Percentiles rank a stretch among this genome's conserved stretches.
These are phyloP conservation scores for Disparrhopalites patrizii DNA, from an alignment of 2,888 invertebrate species.

Conservation along the genomic window DNA sequence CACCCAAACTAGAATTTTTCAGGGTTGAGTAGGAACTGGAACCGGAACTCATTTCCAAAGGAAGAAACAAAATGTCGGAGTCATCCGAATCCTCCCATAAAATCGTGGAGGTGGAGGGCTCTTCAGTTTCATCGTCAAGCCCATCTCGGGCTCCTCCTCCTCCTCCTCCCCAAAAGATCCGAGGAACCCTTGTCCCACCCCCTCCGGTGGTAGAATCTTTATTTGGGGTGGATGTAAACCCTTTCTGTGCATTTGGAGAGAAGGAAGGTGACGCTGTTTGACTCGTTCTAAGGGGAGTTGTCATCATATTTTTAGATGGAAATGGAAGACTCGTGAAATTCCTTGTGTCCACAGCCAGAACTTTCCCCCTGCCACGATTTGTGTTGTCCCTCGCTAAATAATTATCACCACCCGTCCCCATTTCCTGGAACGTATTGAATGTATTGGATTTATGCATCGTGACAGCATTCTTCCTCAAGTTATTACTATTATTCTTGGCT, in stretches of 20 bases:
- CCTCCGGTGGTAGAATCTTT: constrained; percentile 29
- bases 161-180: too few relatives aligned
- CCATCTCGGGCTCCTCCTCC: constrained; percentile 37
- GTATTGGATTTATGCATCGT: constrained; percentile 46
- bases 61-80: constrained; percentile 47
- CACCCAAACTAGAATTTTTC: constrained; percentile 30
- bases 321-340: constrained; percentile 30
- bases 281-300: too few relatives aligned
- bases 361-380: constrained; percentile 11
- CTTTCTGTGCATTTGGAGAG: background rate
- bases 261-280: background rate
- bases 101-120: constrained; percentile 39
- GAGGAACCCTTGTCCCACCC: constrained; percentile 39
- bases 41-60: constrained; percentile 42
- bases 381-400: constrained; percentile 4
- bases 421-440: constrained; percentile 32
- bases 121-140: constrained; percentile 23
- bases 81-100: constrained; percentile 48
- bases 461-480: background rate
- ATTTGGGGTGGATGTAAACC: constrained; percentile 11
- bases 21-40: constrained; percentile 39
- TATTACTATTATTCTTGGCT: background rate
- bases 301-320: background rate
- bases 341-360: constrained; percentile 20
- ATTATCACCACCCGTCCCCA: constrained; percentile 11